phyloP scores from a whole-genome alignment of 2,888 invertebrate species.

The Zootermopsis nevadensis region DNA sequence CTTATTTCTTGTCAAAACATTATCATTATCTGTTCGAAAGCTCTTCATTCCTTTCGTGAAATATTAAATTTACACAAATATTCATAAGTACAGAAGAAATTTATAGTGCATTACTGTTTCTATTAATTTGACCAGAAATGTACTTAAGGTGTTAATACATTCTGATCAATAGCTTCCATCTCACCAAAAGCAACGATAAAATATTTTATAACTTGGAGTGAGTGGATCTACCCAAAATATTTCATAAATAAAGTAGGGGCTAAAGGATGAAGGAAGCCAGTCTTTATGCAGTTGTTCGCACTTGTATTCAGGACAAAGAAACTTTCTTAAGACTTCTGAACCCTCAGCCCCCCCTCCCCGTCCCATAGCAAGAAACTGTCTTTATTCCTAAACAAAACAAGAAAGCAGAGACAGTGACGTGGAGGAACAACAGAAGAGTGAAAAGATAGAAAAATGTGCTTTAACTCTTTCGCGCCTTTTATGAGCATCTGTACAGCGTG shows the following conservation, averaged over 20 bases:
- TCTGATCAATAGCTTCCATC: too few species aligned
- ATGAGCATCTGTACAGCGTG: conserved; percentile 39
- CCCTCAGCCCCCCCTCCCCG: conserved; percentile 39
- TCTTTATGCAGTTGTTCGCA: conserved; percentile 46
- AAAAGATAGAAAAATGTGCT: not conserved
- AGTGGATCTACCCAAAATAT: too few species aligned
- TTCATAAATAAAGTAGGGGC: not conserved
- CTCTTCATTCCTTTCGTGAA: too few species aligned
- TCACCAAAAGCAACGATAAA: too few species aligned
- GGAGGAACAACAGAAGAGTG: not conserved
- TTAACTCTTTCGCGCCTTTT: conserved; percentile 37
- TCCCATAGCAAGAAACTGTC: not conserved
- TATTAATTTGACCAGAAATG: too few species aligned
- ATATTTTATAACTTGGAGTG: too few species aligned
- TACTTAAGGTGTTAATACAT: too few species aligned
- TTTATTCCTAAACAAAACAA: not conserved
- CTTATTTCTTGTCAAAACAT: too few species aligned
- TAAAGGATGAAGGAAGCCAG: conserved; percentile 27
- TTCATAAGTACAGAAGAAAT: too few species aligned
- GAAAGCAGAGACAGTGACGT: not conserved
- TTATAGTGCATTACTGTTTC: too few species aligned
- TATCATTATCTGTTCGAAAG: too few species aligned
- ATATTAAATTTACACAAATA: too few species aligned
- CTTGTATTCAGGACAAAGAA: conserved; percentile 46
- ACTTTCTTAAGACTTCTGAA: conserved; percentile 46